Evolutionary conservation across 2,888 invertebrate genomes (phyloP).

Genomic region (Cantharis rustica): DNA sequence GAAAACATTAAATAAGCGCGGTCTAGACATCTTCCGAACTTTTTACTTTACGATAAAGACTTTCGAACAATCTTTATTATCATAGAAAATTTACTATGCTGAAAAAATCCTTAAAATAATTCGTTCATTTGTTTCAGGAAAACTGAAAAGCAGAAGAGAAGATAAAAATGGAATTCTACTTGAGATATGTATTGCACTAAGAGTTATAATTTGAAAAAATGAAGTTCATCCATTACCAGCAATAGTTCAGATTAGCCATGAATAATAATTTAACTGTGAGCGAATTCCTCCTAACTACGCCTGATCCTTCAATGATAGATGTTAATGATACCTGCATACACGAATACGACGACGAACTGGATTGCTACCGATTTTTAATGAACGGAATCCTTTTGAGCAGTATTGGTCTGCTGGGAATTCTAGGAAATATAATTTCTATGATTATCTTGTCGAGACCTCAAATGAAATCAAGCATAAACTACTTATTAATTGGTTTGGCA

Average conservation of each 20-base stretch:
- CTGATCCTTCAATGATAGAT: conserved; percentile 19
- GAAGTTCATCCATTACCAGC: background rate
- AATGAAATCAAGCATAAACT: conserved; percentile 96
- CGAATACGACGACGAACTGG: conserved; percentile 19
- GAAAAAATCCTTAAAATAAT: too few relatives aligned
- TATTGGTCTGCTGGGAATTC: conserved; percentile 81
- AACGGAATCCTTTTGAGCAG: conserved; percentile 81
- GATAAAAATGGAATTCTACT: background rate
- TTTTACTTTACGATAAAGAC: too few relatives aligned
- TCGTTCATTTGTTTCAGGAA: background rate
- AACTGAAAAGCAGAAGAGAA: background rate
- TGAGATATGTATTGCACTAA: background rate
- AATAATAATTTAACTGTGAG: conserved; percentile 22
- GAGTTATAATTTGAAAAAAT: background rate
- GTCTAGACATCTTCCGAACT: background rate
- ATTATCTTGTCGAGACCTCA: conserved; percentile 89
- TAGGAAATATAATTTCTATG: conserved; percentile 90
- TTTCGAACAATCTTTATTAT: too few relatives aligned
- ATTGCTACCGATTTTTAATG: conserved; percentile 77
- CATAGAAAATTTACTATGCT: too few relatives aligned
- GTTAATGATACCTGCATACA: conserved; percentile 19
- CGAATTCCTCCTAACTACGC: conserved; percentile 8
- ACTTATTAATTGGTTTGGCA: conserved; percentile 90
- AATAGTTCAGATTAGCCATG: conserved; percentile 10
- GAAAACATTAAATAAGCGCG: background rate